Evolutionary conservation across 2,888 invertebrate species (phyloP).

Genomic region (Lomographa bimaculata): DNA sequence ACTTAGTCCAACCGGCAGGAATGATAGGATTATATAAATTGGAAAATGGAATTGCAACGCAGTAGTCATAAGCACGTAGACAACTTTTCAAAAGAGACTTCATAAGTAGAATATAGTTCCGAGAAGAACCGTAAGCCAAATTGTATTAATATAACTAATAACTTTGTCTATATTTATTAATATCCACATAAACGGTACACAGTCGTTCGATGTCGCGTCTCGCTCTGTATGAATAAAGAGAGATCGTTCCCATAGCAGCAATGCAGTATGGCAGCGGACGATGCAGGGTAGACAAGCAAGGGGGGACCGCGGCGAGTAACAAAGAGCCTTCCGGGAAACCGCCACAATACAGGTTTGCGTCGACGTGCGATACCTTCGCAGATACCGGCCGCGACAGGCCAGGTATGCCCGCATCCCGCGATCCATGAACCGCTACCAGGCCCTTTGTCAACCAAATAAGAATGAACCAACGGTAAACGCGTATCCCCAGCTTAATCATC

Average conservation of each 20-base stretch:
- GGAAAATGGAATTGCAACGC: too few relatives aligned
- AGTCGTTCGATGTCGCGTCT: too few relatives aligned
- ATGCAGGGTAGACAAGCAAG: conserved; percentile 40
- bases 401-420: conserved; percentile 55
- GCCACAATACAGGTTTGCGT: conserved; percentile 81
- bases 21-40: too few relatives aligned
- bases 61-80: too few relatives aligned
- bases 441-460: conserved; percentile 66
- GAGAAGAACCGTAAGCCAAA: too few relatives aligned
- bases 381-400: conserved; percentile 68
- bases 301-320: conserved; percentile 65
- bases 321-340: conserved; percentile 80
- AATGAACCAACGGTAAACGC: conserved; percentile 57
- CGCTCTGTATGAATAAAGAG: conserved; percentile 44
- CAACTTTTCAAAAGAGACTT: too few relatives aligned
- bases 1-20: too few relatives aligned
- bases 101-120: too few relatives aligned
- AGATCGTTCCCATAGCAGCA: conserved; percentile 56
- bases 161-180: too few relatives aligned
- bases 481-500: neutral
- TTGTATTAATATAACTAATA: too few relatives aligned
- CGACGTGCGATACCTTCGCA: conserved; percentile 82
- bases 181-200: too few relatives aligned
- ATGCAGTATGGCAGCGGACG: conserved; percentile 41
- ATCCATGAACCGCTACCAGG: conserved; percentile 41